A percentile compares a stretch with the other conserved stretches of the same genome.
Evolutionary conservation across 2,113 vertebrate genomes (phyloP).

Genomic region (Xiphophorus couchianus): DNA sequence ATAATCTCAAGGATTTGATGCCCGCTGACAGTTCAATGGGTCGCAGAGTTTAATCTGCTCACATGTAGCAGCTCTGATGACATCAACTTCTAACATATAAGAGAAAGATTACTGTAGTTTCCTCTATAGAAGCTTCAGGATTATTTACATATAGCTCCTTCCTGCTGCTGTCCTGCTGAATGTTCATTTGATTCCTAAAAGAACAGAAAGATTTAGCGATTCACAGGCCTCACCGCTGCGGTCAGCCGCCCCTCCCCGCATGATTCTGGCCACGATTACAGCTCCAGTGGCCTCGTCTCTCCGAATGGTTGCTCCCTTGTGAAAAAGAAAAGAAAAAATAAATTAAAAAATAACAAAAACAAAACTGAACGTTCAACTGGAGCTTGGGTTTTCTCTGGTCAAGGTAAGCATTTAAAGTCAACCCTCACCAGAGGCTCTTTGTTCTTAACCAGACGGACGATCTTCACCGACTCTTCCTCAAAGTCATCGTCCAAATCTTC

Average conservation of each 20-base stretch:
- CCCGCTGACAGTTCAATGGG: conserved; percentile 57
- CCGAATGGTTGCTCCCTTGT: conserved; percentile 92
- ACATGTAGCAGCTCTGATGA: conserved; percentile 18
- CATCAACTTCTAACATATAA: conserved; percentile 8
- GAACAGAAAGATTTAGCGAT: not conserved
- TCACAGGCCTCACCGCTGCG: conserved; percentile 85
- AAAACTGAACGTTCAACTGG: not conserved
- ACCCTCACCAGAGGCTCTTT: conserved; percentile 91
- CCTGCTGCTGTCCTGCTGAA: not conserved
- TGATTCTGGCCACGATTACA: conserved; percentile 92
- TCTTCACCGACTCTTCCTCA: conserved; percentile 96
- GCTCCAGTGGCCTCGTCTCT: conserved; percentile 91
- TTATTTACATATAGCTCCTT: not conserved
- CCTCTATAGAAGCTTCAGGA: not conserved
- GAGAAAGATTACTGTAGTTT: conserved; percentile 5
- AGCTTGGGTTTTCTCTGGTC: not conserved
- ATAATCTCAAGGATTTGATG: conserved; percentile 76
- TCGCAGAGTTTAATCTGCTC: conserved; percentile 63
- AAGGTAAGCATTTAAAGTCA: not conserved
- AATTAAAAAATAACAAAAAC: not conserved
- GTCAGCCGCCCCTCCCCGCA: conserved; percentile 93
- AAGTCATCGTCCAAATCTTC: conserved; percentile 89
- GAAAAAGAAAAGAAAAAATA: conserved; percentile 8
- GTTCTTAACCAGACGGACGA: conserved; percentile 94
- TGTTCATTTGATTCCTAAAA: not conserved